These are phyloP conservation scores for Holotrichia oblita DNA, from an alignment of 1,140 invertebrate species.

Conservation along the genomic window DNA sequence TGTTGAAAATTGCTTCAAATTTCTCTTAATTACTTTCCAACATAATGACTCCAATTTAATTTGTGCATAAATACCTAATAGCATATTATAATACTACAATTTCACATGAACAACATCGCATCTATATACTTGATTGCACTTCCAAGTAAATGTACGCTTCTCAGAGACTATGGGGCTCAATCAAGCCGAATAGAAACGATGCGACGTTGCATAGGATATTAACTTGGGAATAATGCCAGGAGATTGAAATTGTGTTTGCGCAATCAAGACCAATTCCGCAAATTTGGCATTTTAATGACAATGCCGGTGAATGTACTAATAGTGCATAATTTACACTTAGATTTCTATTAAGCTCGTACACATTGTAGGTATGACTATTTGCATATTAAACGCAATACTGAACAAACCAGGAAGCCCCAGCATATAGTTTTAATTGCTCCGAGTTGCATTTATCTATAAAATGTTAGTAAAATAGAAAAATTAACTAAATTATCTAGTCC, in stretches of 20 bases:
- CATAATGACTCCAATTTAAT: too few species aligned
- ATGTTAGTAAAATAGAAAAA: too few species aligned
- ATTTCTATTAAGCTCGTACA: neutral
- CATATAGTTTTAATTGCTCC: too few species aligned
- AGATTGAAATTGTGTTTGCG: neutral
- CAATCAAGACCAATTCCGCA: neutral
- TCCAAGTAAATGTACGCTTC: neutral
- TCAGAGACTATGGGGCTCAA: neutral
- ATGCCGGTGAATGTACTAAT: neutral
- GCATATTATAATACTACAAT: too few species aligned
- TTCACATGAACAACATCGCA: too few species aligned
- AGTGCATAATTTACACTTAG: neutral
- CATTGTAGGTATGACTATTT: neutral
- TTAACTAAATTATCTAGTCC: too few species aligned
- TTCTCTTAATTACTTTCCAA: too few species aligned
- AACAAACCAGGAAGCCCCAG: too few species aligned
- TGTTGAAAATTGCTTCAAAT: too few species aligned
- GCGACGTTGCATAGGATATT: neutral
- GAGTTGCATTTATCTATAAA: too few species aligned
- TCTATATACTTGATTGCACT: too few species aligned
- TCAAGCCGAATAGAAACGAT: neutral
- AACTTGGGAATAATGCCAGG: neutral
- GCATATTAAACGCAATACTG: neutral
- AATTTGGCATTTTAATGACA: constrained; percentile 13
- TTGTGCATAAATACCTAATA: too few species aligned